Percentiles rank a stretch among this genome's conserved stretches.
These are phyloP conservation scores for Otolemur garnettii DNA, from an alignment of 2,113 vertebrate genomes.

Conservation along the genomic window DNA sequence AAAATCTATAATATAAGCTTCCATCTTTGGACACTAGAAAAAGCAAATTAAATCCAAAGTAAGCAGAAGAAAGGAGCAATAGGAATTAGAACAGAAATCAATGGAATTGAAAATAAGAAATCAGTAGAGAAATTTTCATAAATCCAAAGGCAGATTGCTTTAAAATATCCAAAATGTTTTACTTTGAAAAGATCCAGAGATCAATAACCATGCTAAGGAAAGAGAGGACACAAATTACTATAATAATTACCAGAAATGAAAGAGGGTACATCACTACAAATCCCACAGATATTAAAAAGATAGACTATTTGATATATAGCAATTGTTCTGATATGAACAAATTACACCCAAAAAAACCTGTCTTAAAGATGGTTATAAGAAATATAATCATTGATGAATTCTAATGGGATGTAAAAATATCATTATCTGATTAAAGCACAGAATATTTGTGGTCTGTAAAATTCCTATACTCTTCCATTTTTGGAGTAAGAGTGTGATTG, in stretches of 20 bases:
- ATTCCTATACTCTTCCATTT: not conserved
- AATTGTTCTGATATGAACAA: not conserved
- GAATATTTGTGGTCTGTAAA: not conserved
- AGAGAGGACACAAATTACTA: not conserved
- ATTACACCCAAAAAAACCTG: not conserved
- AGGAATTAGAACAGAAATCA: not conserved
- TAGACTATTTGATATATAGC: not conserved
- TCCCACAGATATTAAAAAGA: not conserved
- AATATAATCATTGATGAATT: not conserved
- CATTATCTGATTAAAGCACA: not conserved
- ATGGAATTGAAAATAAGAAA: not conserved
- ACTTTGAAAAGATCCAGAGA: not conserved
- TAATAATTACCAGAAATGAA: not conserved
- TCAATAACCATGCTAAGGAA: not conserved
- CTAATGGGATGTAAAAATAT: not conserved
- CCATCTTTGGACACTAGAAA: not conserved
- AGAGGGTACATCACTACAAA: not conserved
- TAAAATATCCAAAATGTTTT: not conserved
- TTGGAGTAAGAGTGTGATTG: not conserved
- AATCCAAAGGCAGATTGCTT: not conserved
- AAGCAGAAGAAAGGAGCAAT: not conserved
- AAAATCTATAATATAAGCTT: not conserved
- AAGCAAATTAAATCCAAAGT: not conserved
- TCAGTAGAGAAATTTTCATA: not conserved
- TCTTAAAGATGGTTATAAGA: not conserved